Base-by-base conservation (phyloP, 2,797 vertebrate species). In the Poeciliopsis turneri region DNA sequence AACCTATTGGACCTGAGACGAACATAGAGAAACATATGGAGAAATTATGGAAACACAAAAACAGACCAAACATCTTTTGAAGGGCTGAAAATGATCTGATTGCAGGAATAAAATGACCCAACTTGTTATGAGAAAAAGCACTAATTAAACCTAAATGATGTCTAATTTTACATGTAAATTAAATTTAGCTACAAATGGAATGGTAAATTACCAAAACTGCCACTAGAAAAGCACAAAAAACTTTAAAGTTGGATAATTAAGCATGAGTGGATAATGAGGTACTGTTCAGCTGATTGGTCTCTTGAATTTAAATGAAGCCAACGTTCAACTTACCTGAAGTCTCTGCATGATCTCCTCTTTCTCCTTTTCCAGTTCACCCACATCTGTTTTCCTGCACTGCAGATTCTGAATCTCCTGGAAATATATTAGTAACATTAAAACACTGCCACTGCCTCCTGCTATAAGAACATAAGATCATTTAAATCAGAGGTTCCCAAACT, bases 401-500 rank as follows among this genome's bases (percentile, higher is more conserved):
- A 99, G 91, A 72, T 91, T 91, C 90, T 97, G 96, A 78, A 99
- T 97, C 93, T 99, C 98, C 98, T 99, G 84, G n/a, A 91, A 92
- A 76, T 51, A 88, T 20, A 89, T 41, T 36, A 20, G 72, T 73
- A 72, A 61, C 13, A 78, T 90, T 81, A 87, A 55, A 49, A 47
- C 61, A 25, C 20, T 2, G 0, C 41, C 41, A 59, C 47, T 36
- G 30, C 28, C 69, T 36, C 47, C 13, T 3, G 3, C 71, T 57
- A 55, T 75, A 2, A 66, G 39, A 47, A 49, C 18, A n/a, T 4
- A 4, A 55, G 30, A 11, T 41, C 20, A 25, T 64, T n/a, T 64
- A 36, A 64, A 64, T 30, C 57, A 59, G 3, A 61, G 57, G 5
- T 61, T 30, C 30, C 15, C 57, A 61, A 61, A 33, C 57, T 61